These are phyloP conservation scores for Heliocidaris erythrogramma DNA, from an alignment of 35 echinoderm and acorn worm species.

Conservation along the genomic window DNA sequence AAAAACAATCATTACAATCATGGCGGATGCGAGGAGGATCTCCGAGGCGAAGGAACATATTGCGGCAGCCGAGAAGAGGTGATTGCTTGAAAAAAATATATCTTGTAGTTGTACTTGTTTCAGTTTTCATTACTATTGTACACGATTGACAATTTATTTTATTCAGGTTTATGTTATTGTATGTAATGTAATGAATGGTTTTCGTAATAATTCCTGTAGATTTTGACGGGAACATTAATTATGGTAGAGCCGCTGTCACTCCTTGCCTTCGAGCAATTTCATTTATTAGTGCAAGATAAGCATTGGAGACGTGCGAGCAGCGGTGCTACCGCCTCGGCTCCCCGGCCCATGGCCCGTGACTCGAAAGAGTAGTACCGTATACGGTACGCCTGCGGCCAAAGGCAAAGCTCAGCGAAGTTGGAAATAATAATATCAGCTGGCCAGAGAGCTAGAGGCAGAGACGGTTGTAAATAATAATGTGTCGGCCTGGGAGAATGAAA, in stretches of 20 bases:
- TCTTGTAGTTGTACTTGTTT: too few relatives aligned
- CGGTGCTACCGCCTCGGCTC: not conserved
- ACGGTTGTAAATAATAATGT: too few relatives aligned
- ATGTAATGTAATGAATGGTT: too few relatives aligned
- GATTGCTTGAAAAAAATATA: not conserved
- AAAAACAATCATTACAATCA: constrained; percentile 28
- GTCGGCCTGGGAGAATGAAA: too few relatives aligned
- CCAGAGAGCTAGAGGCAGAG: too few relatives aligned
- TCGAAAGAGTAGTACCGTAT: too few relatives aligned
- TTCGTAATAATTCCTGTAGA: not conserved
- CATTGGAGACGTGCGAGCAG: not conserved
- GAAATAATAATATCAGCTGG: too few relatives aligned
- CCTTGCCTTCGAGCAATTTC: not conserved
- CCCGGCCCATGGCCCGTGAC: not conserved
- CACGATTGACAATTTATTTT: too few relatives aligned
- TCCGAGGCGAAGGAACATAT: constrained; percentile 39
- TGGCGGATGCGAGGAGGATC: constrained; percentile 41
- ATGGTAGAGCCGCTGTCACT: not conserved
- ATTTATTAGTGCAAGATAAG: not conserved
- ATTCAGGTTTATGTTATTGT: too few relatives aligned
- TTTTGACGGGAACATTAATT: not conserved
- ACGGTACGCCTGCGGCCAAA: not conserved
- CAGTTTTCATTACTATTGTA: too few relatives aligned
- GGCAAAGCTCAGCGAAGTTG: too few relatives aligned
- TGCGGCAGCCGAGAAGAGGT: constrained; percentile 38